These are phyloP conservation scores for Drosophila stalkeri DNA, from an alignment of 2,888 invertebrate genomes.

Conservation along the genomic window DNA sequence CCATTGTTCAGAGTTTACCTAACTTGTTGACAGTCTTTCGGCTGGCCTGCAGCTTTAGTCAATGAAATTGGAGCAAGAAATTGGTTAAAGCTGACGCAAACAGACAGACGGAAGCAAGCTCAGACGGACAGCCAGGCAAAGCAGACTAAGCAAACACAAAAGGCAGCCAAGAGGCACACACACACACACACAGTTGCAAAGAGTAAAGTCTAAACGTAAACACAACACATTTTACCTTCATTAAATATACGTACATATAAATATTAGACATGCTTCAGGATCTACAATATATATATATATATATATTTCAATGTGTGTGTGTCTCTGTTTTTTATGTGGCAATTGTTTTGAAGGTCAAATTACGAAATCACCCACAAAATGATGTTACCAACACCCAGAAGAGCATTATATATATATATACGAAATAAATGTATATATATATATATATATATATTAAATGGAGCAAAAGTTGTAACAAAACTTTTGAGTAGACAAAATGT, in stretches of 20 bases:
- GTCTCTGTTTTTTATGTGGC: constrained; percentile 34
- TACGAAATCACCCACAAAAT: constrained; percentile 44
- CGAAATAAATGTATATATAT: no score
- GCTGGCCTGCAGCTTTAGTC: constrained; percentile 43
- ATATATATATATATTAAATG: constrained; percentile 66
- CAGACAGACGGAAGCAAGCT: background rate
- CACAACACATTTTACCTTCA: constrained; percentile 72
- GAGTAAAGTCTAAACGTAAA: constrained; percentile 61
- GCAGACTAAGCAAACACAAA: constrained; percentile 37
- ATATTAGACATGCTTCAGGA: constrained; percentile 52
- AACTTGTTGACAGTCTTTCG: constrained; percentile 51
- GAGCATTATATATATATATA: constrained; percentile 41
- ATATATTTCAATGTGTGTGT: background rate
- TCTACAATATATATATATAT: constrained; percentile 5
- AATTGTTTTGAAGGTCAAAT: constrained; percentile 71
- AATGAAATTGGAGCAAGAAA: constrained; percentile 40
- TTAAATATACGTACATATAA: constrained; percentile 74
- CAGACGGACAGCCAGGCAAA: background rate
- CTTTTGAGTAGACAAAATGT: constrained; percentile 46
- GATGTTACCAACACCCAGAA: constrained; percentile 38
- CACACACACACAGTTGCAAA: constrained; percentile 23
- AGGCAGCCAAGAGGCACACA: constrained; percentile 27
- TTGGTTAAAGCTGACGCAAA: constrained; percentile 48
- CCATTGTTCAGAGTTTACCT: constrained; percentile 44
- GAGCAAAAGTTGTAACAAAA: constrained; percentile 71